Base-by-base conservation (phyloP, 1,140 invertebrate species). In the Drusus annulatus region DNA sequence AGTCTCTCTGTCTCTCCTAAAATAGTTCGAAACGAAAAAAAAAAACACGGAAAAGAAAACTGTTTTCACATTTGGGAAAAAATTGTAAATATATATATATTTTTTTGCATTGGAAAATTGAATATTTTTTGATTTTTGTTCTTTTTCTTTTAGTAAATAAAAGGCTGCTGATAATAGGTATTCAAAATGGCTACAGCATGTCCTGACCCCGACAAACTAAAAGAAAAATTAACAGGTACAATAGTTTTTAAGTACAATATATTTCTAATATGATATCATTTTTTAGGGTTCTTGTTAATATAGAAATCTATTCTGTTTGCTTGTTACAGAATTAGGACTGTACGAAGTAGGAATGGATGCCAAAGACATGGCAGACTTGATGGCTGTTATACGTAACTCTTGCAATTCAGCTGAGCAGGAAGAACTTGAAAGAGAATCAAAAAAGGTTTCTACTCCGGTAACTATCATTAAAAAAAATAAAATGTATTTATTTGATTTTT, bases 301-400 rank as follows among this genome's bases (percentile, higher is more conserved):
- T 45, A 8, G 36, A 2, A 45, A 45, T 45, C 36, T 45, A 13
- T 45, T 45, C 8, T 45, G 8, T 45, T 45, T 23, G 19, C 10
- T 60, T 76, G 28, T 80, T 83, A 19, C 52, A 90, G 89, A 88
- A 76, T 87, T 86, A 85, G 88, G 88, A 50, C 84, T 90, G 50
- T 85, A 86, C 71, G 89, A 90, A 84, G 87, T 87, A 75, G 87
- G 88, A 82, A 86, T 90, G 62, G 86, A 84, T 75, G 88, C 87
- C 84, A 86, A 89, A 80, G 89, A 90, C 83, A 90, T 90, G 88
- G 77, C 78, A 58, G 87, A 90, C 84, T 80, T 90, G 45, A 76
- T 89, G n/a, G 87, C 86, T 82, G 89, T 87, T 52, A 85, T 90
- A 25, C 86, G 86, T 68, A 87, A 88, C 86, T 90, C 89, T 19